These are phyloP conservation scores for Suillia variegata DNA, from an alignment of 2,888 invertebrate species.

Conservation along the genomic window DNA sequence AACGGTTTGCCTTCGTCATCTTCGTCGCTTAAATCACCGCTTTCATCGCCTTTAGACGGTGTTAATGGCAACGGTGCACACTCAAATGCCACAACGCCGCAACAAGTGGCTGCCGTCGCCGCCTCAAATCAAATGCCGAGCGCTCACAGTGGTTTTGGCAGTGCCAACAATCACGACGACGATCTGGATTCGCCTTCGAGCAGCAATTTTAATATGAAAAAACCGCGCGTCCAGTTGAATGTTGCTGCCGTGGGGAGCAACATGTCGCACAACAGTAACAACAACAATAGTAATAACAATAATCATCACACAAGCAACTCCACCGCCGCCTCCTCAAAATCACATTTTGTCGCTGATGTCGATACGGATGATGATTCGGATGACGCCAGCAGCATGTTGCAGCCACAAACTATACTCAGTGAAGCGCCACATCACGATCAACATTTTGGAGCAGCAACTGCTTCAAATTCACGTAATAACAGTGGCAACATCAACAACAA, in stretches of 20 bases:
- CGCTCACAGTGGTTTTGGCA: conserved; percentile 40
- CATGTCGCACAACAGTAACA: conserved; percentile 32
- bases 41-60: conserved; percentile 51
- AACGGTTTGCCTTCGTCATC: conserved; percentile 53
- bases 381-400: conserved; percentile 47
- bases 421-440: conserved; percentile 43
- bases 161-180: conserved; percentile 41
- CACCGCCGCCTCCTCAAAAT: conserved; percentile 21
- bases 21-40: conserved; percentile 58
- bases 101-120: conserved; percentile 24
- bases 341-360: conserved; percentile 39
- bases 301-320: conserved; percentile 26
- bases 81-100: conserved; percentile 20
- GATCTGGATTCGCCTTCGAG: conserved; percentile 47
- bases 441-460: conserved; percentile 26
- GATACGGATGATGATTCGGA: conserved; percentile 56
- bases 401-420: conserved; percentile 39
- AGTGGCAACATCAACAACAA: conserved; percentile 29
- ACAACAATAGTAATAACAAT: conserved; percentile 18
- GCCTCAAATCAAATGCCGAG: conserved; percentile 26
- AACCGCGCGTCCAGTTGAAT: conserved; percentile 51
- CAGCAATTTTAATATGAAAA: conserved; percentile 51
- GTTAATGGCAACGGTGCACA: conserved; percentile 28
- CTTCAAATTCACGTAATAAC: conserved; percentile 33
- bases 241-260: conserved; percentile 23